These are phyloP conservation scores for Anthopleura xanthogrammica DNA, from an alignment of 92 coral and sea anemone species.

Conservation along the genomic window DNA sequence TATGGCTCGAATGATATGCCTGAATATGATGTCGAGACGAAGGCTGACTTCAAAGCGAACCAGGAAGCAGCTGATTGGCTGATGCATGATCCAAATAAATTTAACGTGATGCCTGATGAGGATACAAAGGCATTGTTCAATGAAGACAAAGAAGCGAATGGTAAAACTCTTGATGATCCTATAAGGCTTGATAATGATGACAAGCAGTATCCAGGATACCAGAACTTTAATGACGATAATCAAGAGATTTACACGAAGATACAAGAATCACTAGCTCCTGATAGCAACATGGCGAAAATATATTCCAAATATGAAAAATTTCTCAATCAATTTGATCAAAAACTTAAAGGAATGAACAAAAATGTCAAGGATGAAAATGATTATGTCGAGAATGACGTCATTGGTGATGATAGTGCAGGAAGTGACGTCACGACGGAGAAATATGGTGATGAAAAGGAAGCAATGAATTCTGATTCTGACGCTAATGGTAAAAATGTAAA, in stretches of 20 bases:
- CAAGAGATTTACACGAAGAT: constrained; percentile 8
- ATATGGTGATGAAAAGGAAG: not conserved
- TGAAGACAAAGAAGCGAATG: constrained; percentile 12
- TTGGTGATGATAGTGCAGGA: not conserved
- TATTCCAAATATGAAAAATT: constrained; percentile 26
- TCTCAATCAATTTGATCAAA: not conserved
- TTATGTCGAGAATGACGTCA: not conserved
- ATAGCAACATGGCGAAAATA: constrained; percentile 2
- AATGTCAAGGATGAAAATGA: not conserved
- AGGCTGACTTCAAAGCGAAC: constrained; percentile 71
- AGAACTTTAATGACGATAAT: constrained; percentile 11
- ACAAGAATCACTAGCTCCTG: not conserved
- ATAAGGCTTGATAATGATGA: constrained; percentile 10
- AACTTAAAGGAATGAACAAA: not conserved
- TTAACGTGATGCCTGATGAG: constrained; percentile 38
- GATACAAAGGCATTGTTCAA: constrained; percentile 23
- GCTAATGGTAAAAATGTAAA: not conserved
- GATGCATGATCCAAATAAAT: constrained; percentile 64
- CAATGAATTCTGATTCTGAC: not conserved
- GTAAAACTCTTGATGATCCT: constrained; percentile 25
- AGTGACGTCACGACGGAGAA: not conserved
- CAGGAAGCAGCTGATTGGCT: constrained; percentile 89
- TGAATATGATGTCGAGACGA: constrained; percentile 73
- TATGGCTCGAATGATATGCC: constrained; percentile 50
- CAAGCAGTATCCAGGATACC: not conserved